Evolutionary conservation across 2,113 vertebrate genomes (phyloP), one percentile per base, ranked within the genome.

Genomic region (Phyllopteryx taeniolatus): DNA sequence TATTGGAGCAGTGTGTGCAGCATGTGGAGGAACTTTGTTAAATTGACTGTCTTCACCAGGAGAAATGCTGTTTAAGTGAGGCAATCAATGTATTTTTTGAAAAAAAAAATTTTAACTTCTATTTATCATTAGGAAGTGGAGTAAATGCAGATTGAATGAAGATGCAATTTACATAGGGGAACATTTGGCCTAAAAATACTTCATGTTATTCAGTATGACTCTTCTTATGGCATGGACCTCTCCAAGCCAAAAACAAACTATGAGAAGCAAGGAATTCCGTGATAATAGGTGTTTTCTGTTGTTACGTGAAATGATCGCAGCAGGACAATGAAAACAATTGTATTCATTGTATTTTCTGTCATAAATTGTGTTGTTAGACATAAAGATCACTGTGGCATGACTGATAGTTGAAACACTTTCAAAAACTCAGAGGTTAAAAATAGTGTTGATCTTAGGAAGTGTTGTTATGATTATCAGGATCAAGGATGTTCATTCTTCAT

Each of bases 1-100:
- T 56, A 61, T 68, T 56, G 51, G 49, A 73, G 76, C 71, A 60
- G 31, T 72, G 76, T 76, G 62, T 68, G 77, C 54, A 59, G 68
- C 66, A 47, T 53, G 63, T 77, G 57, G 1, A 72, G 68, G 75
- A 72, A 77, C 82, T 76, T 59, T 43, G 15, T 2, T n/a, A 31
- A 53, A 1, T 65, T 57, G 62, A 35, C 27, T 27, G n/a, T 59
- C 35, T 59, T 51, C 64, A 31, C 15, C 5, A 43, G 9, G 5
- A 22, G 20, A 65, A 65, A 65, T 44, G 42, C 20, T 14, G 42
- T 44, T 12, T 44, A 27, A 46, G 44, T 12, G 42, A 64, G 35
- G 12, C 10, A n/a, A 33, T 66, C 2, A n/a, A 8, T 27, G 15
- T 44, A 22, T 49, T 46, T 51, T 10, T 49, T 15, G 13, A 4